Evolutionary conservation across 2,888 invertebrate genomes (phyloP).

Genomic region (Siphlonurus alternatus): DNA sequence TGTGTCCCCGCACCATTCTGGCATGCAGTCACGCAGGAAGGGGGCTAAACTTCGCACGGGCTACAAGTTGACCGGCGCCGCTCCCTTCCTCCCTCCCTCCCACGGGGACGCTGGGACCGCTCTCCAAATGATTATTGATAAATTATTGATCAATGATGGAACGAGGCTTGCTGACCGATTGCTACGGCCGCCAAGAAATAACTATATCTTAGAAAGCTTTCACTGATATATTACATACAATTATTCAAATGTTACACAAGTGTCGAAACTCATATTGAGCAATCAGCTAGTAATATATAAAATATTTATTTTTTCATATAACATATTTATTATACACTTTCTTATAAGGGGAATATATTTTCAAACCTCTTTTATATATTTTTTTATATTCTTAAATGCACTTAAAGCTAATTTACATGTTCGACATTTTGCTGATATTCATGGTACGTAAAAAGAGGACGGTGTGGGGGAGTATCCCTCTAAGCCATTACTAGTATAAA

Average conservation of each 20-base stretch:
- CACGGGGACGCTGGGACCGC: not conserved
- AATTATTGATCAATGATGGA: not conserved
- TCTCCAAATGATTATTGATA: not conserved
- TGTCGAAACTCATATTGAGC: not conserved
- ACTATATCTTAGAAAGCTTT: too few species aligned
- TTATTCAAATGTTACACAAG: not conserved
- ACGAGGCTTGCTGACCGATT: not conserved
- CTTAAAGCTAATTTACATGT: constrained; percentile 3
- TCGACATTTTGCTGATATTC: not conserved
- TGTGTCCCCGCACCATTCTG: too few species aligned
- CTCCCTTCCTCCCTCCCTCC: not conserved
- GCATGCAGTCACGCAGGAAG: too few species aligned
- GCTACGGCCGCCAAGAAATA: not conserved
- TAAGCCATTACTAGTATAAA: constrained; percentile 1
- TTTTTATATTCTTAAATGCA: not conserved
- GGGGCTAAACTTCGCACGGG: too few species aligned
- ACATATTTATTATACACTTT: not conserved
- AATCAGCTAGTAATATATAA: not conserved
- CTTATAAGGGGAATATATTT: not conserved
- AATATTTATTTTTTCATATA: not conserved
- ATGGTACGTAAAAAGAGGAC: not conserved
- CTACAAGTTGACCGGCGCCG: too few species aligned
- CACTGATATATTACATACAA: not conserved
- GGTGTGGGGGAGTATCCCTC: not conserved
- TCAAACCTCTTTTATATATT: not conserved